These are phyloP conservation scores for Argopecten irradians DNA, from an alignment of 1,140 invertebrate genomes.

Conservation along the genomic window DNA sequence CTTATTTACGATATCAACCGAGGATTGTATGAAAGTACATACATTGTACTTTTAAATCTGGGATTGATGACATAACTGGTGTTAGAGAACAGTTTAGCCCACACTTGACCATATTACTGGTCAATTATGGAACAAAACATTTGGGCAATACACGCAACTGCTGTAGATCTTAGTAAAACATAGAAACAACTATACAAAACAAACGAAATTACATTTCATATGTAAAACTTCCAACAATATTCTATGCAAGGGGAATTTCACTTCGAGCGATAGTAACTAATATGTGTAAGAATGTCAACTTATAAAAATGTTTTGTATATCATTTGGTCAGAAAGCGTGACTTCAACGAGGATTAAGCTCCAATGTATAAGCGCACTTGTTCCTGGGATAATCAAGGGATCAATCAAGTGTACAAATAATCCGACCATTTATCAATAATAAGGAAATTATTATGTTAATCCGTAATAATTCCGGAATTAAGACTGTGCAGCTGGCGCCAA, in stretches of 20 bases:
- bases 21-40: background rate
- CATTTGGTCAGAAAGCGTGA: background rate
- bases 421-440: background rate
- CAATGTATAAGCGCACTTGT: background rate
- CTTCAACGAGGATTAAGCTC: background rate
- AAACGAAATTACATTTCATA: no score
- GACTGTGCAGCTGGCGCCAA: background rate
- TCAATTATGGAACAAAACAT: background rate
- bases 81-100: background rate
- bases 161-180: no score
- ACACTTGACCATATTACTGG: background rate
- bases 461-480: background rate
- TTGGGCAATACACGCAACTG: background rate
- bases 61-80: conserved; percentile 12
- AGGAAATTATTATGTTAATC: background rate
- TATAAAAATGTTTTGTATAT: background rate
- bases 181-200: no score
- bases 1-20: background rate
- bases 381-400: background rate
- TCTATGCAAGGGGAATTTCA: background rate
- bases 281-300: background rate
- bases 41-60: background rate
- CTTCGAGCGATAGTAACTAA: background rate
- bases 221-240: background rate
- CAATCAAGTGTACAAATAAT: background rate